Conservation (phyloP, 2,888 invertebrate species). For the Cheilosia vernalis region DNA sequence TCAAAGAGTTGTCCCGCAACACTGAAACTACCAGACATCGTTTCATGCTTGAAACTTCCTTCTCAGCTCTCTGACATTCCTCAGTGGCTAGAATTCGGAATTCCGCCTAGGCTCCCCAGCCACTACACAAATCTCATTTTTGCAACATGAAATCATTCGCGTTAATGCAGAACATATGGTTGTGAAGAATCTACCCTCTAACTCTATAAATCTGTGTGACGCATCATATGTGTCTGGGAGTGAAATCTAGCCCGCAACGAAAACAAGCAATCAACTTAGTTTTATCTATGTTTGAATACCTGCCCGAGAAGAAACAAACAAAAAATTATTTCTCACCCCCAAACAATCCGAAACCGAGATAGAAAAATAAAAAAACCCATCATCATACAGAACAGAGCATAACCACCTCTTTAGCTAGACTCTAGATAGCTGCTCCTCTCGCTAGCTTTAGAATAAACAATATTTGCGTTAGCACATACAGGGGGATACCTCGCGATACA, state of each 20-base stretch:
- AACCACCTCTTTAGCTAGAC: constrained; percentile 48
- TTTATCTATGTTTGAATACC: constrained; percentile 34
- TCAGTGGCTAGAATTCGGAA: neutral
- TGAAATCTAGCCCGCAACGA: neutral
- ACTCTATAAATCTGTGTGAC: constrained; percentile 7
- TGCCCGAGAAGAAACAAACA: constrained; percentile 9
- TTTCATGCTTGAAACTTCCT: constrained; percentile 12
- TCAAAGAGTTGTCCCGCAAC: constrained; percentile 27
- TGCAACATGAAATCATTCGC: constrained; percentile 66
- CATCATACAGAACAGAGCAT: constrained; percentile 21
- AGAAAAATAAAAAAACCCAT: constrained; percentile 17
- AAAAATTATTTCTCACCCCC: constrained; percentile 43
- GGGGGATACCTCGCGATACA: constrained; percentile 57
- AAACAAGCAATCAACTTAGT: constrained; percentile 9
- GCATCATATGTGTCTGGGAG: neutral
- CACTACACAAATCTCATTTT: constrained; percentile 34
- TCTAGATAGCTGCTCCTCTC: constrained; percentile 46
- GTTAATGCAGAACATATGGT: constrained; percentile 65
- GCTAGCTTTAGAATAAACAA: constrained; percentile 50
- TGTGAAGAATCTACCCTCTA: constrained; percentile 5
- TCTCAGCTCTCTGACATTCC: constrained; percentile 18
- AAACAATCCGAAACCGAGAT: constrained; percentile 12
- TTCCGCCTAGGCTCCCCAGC: neutral
- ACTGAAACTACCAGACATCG: neutral
- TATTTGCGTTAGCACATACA: constrained; percentile 49